Evolutionary conservation across 2,888 invertebrate genomes (phyloP), one percentile per base, ranked within the genome.

Genomic region (Apamea epomidion): DNA sequence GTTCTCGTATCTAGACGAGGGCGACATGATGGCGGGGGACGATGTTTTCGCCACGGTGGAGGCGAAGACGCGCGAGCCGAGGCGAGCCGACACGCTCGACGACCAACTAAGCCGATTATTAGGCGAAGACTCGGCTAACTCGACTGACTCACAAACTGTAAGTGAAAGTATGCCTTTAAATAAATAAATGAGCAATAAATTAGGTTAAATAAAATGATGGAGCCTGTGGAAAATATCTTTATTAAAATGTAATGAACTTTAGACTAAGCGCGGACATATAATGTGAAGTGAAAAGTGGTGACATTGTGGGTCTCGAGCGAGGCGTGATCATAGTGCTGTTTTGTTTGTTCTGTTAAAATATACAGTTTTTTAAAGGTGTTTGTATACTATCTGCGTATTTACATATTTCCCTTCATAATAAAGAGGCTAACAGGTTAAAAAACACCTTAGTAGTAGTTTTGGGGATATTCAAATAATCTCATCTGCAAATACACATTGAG

Each of bases 1-100:
- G 90, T 97, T 97, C 91, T 95, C 97, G 85, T 97, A 97, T 89
- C 91, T 97, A 83, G 97, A 97, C 84, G 97, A 97, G 87, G 94
- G 95, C 74, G 85, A 87, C 71, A 94, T 97, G 93, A 92, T 97
- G 95, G 96, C 92, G 51, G 96, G 94, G 0, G 97, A 97, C 89
- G 97, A 97, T 80, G 96, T 95, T 87, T 96, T 96, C 90, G 92
- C 90, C 76, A 87, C 91, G 16, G 93, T 93, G 58, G 95, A 94
- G 77, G 80, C 83, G 76, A 94, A 94, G 88, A 58, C 86, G 84
- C 92, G 93, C 29, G 93, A 94, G 88, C 75, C 90, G 74, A 91
- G 93, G 42, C 92, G 92, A 64, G 86, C 89, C 12, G 93, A 92
- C 86, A 89, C 90, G 81, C 91, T 96, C 62, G 93, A 94, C 91